A percentile compares a stretch with the other conserved stretches of the same genome.
phyloP scores from a whole-genome alignment of 2,113 vertebrate species.

The Glareola pratincola region DNA sequence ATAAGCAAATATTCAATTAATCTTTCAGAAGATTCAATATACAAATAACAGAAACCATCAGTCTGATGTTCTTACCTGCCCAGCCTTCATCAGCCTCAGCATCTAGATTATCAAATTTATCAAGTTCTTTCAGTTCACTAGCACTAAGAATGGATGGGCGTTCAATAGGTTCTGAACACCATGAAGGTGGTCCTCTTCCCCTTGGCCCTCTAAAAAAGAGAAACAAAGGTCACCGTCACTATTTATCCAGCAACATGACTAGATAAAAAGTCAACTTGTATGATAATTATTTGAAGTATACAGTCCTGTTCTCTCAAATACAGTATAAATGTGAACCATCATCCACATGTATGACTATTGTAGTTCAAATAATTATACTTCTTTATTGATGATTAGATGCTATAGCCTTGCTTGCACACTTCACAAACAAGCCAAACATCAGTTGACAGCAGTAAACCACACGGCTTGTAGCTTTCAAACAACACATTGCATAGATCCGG shows the following conservation, averaged over 20 bases:
- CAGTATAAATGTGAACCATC: not conserved
- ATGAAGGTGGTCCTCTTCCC: conserved; percentile 80
- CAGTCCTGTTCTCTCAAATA: not conserved
- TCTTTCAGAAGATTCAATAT: not conserved
- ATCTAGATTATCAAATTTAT: conserved; percentile 95
- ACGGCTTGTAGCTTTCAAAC: not conserved
- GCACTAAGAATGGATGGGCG: conserved; percentile 95
- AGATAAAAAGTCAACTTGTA: not conserved
- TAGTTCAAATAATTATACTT: not conserved
- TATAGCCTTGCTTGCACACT: not conserved
- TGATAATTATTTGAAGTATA: not conserved
- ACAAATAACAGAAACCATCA: not conserved
- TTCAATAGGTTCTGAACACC: conserved; percentile 87
- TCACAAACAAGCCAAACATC: not conserved
- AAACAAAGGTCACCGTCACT: not conserved
- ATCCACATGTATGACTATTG: fast-evolving
- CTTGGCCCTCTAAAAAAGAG: conserved; percentile 75
- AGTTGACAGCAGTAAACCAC: not conserved
- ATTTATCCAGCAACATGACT: not conserved
- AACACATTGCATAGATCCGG: not conserved
- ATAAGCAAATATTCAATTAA: not conserved
- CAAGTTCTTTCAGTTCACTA: conserved; percentile 94
- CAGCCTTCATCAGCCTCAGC: conserved; percentile 96
- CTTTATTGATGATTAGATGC: not conserved
- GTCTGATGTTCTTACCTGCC: conserved; percentile 83